These are phyloP conservation scores for Tipula unca DNA, from an alignment of 2,888 invertebrate species.

Conservation along the genomic window DNA sequence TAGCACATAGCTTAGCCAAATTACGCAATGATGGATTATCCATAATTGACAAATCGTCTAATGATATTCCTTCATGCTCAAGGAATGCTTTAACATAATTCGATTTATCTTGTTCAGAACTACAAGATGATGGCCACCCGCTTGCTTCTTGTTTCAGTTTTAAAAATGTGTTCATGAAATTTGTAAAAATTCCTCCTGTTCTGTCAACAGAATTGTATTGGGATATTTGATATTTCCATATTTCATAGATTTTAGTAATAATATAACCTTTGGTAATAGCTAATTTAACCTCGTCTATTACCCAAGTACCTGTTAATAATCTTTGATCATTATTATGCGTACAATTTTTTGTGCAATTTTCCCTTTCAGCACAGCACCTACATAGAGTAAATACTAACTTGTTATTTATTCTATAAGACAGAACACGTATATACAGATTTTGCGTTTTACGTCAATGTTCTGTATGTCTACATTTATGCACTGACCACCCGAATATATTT, in stretches of 20 bases:
- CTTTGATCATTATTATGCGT: constrained; percentile 26
- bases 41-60: constrained; percentile 27
- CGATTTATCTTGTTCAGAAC: constrained; percentile 24
- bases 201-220: constrained; percentile 24
- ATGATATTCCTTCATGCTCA: constrained; percentile 26
- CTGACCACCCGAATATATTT: neutral
- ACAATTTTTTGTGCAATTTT: constrained; percentile 23
- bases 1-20: constrained; percentile 30
- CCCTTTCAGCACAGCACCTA: constrained; percentile 24
- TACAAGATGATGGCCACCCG: constrained; percentile 27
- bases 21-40: constrained; percentile 29
- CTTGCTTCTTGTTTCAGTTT: constrained; percentile 30
- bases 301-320: constrained; percentile 31
- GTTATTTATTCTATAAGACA: constrained; percentile 28
- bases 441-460: no score
- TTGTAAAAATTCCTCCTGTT: constrained; percentile 27
- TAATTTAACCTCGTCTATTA: constrained; percentile 30
- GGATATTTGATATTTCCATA: constrained; percentile 30
- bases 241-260: constrained; percentile 29
- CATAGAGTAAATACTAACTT: constrained; percentile 30
- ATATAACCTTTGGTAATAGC: constrained; percentile 30
- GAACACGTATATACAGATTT: constrained; percentile 30
- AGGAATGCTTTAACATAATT: constrained; percentile 28
- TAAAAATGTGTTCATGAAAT: constrained; percentile 30
- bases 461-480: neutral